Percentiles rank a stretch among this genome's conserved stretches.
These are phyloP conservation scores for Uropsilus gracilis DNA, from an alignment of 2,113 vertebrate genomes.

Conservation along the genomic window DNA sequence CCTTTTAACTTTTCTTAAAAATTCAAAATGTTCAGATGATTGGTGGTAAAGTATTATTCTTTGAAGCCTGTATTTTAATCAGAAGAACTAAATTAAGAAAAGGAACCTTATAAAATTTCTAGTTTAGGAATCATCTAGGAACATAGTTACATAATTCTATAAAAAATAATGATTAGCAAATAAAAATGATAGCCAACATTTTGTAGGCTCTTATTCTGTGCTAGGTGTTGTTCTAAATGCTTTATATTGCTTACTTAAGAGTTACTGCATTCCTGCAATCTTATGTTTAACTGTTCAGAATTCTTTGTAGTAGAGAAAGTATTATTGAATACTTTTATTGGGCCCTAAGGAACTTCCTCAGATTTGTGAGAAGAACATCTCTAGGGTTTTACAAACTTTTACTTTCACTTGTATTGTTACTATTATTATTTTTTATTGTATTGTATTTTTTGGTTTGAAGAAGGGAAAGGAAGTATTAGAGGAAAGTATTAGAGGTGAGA, in stretches of 20 bases:
- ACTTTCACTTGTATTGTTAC: neutral
- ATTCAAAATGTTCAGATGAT: neutral
- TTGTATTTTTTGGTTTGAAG: conserved; percentile 49
- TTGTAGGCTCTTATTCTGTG: conserved; percentile 5
- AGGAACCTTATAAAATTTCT: neutral
- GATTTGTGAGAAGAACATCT: conserved; percentile 32
- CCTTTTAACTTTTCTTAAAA: neutral
- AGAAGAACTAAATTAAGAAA: neutral
- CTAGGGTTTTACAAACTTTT: neutral
- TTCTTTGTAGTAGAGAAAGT: neutral
- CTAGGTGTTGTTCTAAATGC: neutral
- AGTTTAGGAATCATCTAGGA: neutral
- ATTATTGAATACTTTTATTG: neutral
- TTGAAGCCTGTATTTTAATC: neutral
- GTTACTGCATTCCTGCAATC: neutral
- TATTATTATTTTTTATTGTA: neutral
- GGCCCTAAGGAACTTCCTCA: neutral
- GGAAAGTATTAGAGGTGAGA: conserved; percentile 19
- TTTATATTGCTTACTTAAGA: neutral
- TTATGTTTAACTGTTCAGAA: neutral
- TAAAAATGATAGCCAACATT: neutral
- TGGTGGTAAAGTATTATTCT: neutral
- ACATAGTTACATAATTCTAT: neutral
- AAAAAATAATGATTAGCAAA: neutral
- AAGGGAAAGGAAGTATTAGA: conserved; percentile 27